Evolutionary conservation across 2,113 vertebrate genomes (phyloP).

Genomic region (Planiliza haematocheilus): DNA sequence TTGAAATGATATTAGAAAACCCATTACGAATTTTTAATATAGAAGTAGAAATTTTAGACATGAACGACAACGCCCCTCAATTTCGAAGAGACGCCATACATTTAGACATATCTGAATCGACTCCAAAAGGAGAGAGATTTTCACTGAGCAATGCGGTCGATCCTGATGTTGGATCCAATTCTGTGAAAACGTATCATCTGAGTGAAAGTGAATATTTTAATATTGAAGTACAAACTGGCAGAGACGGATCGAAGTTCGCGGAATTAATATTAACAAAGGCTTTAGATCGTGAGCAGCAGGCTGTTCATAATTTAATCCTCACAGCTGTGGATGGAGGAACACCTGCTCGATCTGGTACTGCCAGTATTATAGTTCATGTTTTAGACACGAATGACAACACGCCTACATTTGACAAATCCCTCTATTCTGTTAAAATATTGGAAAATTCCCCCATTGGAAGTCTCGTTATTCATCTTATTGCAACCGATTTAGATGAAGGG

Average conservation of each 20-base stretch:
- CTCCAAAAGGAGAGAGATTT: slow-evolving; percentile 68
- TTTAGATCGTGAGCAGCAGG: slow-evolving; percentile 70
- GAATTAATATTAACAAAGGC: slow-evolving; percentile 66
- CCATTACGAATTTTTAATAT: slow-evolving; percentile 83
- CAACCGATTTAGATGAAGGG: slow-evolving; percentile 63
- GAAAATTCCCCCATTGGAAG: slow-evolving; percentile 70
- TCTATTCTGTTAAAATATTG: slow-evolving; percentile 57
- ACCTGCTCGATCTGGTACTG: slow-evolving; percentile 75
- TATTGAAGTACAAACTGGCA: slow-evolving; percentile 74
- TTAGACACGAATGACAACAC: slow-evolving; percentile 79
- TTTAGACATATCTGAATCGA: slow-evolving; percentile 75
- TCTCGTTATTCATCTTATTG: slow-evolving; percentile 56
- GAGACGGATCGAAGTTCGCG: slow-evolving; percentile 73
- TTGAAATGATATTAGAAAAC: slow-evolving; percentile 82
- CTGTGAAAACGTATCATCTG: slow-evolving; percentile 71
- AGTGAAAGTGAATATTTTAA: slow-evolving; percentile 71
- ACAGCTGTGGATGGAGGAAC: slow-evolving; percentile 78
- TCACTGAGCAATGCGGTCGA: slow-evolving; percentile 79
- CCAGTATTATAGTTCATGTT: slow-evolving; percentile 70
- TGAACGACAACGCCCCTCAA: slow-evolving; percentile 78
- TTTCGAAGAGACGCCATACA: slow-evolving; percentile 80
- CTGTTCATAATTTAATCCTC: slow-evolving; percentile 73
- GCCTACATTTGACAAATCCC: slow-evolving; percentile 66
- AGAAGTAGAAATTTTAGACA: slow-evolving; percentile 76
- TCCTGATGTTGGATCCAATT: slow-evolving; percentile 71